Evolutionary conservation across 2,797 vertebrate species (phyloP), one percentile per base, ranked within the genome.

Genomic region (Craterocephalus amniculus): DNA sequence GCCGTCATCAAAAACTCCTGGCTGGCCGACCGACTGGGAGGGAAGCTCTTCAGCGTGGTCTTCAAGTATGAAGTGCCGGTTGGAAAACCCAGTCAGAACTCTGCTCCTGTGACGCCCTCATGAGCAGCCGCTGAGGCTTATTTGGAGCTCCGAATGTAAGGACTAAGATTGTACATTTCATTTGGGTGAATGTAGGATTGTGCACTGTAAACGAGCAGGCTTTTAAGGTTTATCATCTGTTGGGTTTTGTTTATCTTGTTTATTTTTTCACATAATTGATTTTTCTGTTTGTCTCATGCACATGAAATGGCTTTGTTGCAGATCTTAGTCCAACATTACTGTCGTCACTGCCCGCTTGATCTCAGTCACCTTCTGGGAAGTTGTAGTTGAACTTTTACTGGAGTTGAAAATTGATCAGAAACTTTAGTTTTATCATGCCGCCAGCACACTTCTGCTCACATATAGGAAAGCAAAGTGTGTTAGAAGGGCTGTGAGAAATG

Each of bases 1-100:
- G 98, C 98, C 0, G 98, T 99, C 58, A 95, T 99, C 92, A 99
- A 99, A 83, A 99, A 99, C 90, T 94, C 97, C 2, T 99, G 98
- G 98, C 94, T 99, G 38, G 97, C 97, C 0, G 97, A 98, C 35
- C 95, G 98, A 0, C 95, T 99, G 0, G 97, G 98, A 0, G 98
- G 98, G 11, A 98, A 95, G 70, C 95, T 99, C 73, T 99, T 98
- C 93, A 99, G 98, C 0, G 97, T 99, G 76, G 98, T 99, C 81
- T 99, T 99, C 87, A 99, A 99, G 84, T 99, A 97, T 0, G 98
- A 99, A 92, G 93, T 96, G 59, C 97, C 98, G 0, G 72, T 84
- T 0, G 80, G 93, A 64, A 87, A 77, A 62, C 20, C 20, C 20
- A 87, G 89, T 91, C 69, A 74, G 63, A 74, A 69, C 58, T 45